Conservation (phyloP, 2,797 vertebrate species). For the Dallia pectoralis region DNA sequence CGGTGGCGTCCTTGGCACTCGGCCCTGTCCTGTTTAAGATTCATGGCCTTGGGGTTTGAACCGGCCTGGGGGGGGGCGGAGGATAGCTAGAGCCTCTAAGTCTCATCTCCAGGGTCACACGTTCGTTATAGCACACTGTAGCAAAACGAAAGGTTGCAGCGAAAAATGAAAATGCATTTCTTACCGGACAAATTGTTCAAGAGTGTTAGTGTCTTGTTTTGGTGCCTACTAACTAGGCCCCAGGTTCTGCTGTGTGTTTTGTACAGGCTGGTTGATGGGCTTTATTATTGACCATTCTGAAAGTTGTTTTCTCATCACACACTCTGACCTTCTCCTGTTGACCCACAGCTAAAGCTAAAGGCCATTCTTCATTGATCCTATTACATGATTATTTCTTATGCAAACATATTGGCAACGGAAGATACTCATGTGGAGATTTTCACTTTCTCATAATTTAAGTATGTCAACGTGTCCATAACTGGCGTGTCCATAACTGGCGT, state of each 20-base stretch:
- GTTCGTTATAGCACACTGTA: too few species aligned
- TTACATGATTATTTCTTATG: slow-evolving; percentile 57
- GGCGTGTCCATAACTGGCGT: too few species aligned
- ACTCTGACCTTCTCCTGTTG: background rate
- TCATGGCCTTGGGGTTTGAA: slow-evolving; percentile 26
- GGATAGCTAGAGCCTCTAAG: background rate
- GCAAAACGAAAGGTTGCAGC: background rate
- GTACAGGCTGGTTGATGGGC: too few species aligned
- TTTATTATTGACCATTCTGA: too few species aligned
- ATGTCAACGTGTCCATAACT: slow-evolving; percentile 5
- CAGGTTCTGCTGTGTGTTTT: too few species aligned
- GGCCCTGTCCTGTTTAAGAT: slow-evolving; percentile 7
- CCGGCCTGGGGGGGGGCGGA: background rate
- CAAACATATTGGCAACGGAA: slow-evolving; percentile 51
- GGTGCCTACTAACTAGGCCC: too few species aligned
- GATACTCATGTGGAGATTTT: slow-evolving; percentile 41
- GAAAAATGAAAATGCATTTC: too few species aligned
- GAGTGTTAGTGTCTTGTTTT: too few species aligned
- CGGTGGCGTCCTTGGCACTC: slow-evolving; percentile 17
- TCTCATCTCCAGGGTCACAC: slow-evolving; percentile 21
- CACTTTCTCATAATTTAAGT: slow-evolving; percentile 32
- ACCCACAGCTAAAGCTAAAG: slow-evolving; percentile 30
- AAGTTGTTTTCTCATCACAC: too few species aligned
- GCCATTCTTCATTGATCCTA: slow-evolving; percentile 23
- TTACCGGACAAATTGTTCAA: too few species aligned